Base-by-base conservation (phyloP, 1,140 invertebrate species). In the Galleria mellonella region DNA sequence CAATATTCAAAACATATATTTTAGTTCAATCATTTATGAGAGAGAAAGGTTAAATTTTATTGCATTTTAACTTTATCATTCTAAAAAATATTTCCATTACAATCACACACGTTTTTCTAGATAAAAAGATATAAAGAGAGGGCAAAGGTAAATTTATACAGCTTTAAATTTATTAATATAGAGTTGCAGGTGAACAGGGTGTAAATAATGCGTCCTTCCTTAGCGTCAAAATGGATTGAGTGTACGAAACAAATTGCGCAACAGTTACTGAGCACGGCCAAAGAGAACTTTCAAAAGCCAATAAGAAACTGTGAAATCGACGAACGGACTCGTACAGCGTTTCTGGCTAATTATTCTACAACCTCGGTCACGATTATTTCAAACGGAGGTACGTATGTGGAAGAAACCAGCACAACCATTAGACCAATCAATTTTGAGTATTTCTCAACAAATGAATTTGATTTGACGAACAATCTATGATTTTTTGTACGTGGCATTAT, bases 241-340 rank as follows among this genome's bases (percentile, higher is more conserved):
- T 38, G 40, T 11, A 47, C 32, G 40, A 51, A 53, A 47, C 17
- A 56, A 53, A 51, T 74, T 81, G 61, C 62, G 67, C 61, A 76
- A 74, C 35, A 38, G 28, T 51, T 31, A 61, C 48, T 13, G 41
- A 60, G 52, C 48, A 47, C 53, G 51, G 48, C 59, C 51, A 60
- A 47, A 72, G 64, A 72, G 58, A 72, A 77, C 72, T 83, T 83
- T 83, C 72, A 72, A 75, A 75, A 73, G 63, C 48, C 67, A 69
- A 64, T 78, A 69, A 68, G 58, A 76, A 64, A 71, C 72, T 77
- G 62, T 74, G 72, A 78, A 78, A 77, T 73, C 62, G 51, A 49
- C 64, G 63, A 62, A 47, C 49, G 50, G 51, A 47, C 57, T 55
- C 46, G 54, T 62, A 60, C 59, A 41, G 36, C 55, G 62, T 62